Percentiles rank a stretch among this genome's conserved stretches.
These are phyloP conservation scores for Crenichthys baileyi DNA, from an alignment of 2,797 vertebrate species.

Conservation along the genomic window DNA sequence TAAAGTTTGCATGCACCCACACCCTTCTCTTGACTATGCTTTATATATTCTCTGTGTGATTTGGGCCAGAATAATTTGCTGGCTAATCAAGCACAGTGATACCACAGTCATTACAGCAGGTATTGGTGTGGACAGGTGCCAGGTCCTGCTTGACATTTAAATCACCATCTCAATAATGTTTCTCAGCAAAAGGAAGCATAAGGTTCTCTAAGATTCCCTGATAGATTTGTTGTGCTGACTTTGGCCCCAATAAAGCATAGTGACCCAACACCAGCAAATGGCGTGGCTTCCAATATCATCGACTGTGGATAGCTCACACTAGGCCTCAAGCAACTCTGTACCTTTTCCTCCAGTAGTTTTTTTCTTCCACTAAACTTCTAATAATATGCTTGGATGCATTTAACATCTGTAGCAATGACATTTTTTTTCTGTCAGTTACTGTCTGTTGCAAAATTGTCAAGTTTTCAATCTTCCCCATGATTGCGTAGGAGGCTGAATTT, in stretches of 20 bases:
- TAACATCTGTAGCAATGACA: not conserved
- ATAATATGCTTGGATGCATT: not conserved
- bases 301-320: not conserved
- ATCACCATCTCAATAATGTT: not conserved
- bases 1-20: not conserved
- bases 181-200: not conserved
- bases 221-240: not conserved
- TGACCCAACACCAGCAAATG: too few species aligned
- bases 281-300: not conserved
- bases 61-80: not conserved
- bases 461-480: not conserved
- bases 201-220: not conserved
- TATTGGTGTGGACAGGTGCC: too few species aligned
- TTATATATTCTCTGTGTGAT: not conserved
- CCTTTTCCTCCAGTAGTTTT: not conserved
- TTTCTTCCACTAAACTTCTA: not conserved
- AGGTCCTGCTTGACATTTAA: not conserved
- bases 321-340: not conserved
- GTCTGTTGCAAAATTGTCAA: not conserved
- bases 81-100: not conserved
- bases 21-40: not conserved
- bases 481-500: not conserved
- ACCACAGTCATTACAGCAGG: not conserved
- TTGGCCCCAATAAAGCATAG: not conserved
- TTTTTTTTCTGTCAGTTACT: not conserved